A percentile compares a stretch with the other conserved stretches of the same genome.
phyloP scores from a whole-genome alignment of 2,113 vertebrate species.

The Arothron firmamentum region DNA sequence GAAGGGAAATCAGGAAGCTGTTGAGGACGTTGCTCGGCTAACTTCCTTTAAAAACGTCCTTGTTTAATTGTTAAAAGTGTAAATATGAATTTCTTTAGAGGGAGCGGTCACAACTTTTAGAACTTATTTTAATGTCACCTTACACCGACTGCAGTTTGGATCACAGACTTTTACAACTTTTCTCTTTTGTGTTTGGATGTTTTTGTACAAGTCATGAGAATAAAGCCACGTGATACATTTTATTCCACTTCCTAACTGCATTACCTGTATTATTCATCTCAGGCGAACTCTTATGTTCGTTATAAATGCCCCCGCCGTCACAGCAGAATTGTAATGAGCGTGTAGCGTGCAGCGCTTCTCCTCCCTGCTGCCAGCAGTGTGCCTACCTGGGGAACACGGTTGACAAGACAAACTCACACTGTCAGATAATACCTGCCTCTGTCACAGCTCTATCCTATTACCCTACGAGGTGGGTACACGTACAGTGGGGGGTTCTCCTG shows the following conservation, averaged over 20 bases:
- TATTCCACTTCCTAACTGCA: constrained; percentile 32
- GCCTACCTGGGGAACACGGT: constrained; percentile 58
- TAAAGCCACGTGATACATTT: constrained; percentile 49
- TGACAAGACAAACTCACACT: constrained; percentile 58
- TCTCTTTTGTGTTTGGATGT: constrained; percentile 17
- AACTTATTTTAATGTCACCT: constrained; percentile 12
- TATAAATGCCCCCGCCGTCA: constrained; percentile 39
- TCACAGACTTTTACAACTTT: constrained; percentile 12
- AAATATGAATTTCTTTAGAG: constrained; percentile 13
- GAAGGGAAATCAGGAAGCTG: neutral
- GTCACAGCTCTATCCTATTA: constrained; percentile 65
- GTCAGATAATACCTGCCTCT: constrained; percentile 65
- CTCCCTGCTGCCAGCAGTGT: constrained; percentile 38
- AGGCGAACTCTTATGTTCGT: constrained; percentile 25
- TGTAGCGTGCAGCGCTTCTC: constrained; percentile 37
- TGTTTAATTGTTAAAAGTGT: constrained; percentile 6
- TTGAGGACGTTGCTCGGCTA: neutral
- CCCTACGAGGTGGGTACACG: constrained; percentile 49
- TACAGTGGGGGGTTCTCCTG: constrained; percentile 56
- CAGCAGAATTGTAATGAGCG: constrained; percentile 55
- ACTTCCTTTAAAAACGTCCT: constrained; percentile 3
- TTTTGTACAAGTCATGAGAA: constrained; percentile 42
- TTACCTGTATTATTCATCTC: constrained; percentile 43
- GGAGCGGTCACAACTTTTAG: constrained; percentile 7
- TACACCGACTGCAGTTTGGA: constrained; percentile 23